A percentile compares a stretch with the other conserved stretches of the same genome.
These are phyloP conservation scores for Diplolepis rosae DNA, from an alignment of 2,888 invertebrate genomes.

Conservation along the genomic window DNA sequence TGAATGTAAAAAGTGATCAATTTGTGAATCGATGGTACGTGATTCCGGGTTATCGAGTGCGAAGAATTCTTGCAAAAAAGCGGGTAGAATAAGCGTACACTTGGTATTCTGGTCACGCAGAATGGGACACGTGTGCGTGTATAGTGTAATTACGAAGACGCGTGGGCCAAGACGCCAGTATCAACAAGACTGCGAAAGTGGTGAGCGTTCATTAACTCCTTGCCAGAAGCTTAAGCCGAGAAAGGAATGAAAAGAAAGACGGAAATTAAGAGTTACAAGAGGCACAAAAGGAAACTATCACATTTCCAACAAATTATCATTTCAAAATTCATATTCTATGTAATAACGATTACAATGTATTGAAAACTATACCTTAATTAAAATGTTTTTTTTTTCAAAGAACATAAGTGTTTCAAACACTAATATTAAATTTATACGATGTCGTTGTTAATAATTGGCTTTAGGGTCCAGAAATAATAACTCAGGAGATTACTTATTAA, in stretches of 20 bases:
- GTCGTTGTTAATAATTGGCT: no score
- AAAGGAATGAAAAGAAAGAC: conserved; percentile 30
- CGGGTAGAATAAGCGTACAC: conserved; percentile 34
- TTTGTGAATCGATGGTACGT: conserved; percentile 14
- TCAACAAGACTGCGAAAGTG: conserved; percentile 58
- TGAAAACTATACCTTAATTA: no score
- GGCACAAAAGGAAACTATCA: conserved; percentile 15
- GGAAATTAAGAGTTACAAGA: conserved; percentile 37
- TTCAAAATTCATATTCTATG: neutral
- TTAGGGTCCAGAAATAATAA: no score
- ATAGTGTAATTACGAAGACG: conserved; percentile 68
- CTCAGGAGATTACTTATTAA: no score
- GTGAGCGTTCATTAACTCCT: conserved; percentile 63
- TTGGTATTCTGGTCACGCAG: conserved; percentile 64
- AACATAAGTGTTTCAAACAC: no score
- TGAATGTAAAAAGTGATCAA: conserved; percentile 7
- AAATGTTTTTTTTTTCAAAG: no score
- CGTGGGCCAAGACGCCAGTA: conserved; percentile 68
- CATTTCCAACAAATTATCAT: neutral
- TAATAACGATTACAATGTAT: no score
- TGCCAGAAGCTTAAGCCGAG: conserved; percentile 42
- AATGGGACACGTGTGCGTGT: conserved; percentile 66
- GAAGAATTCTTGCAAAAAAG: neutral
- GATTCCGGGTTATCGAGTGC: conserved; percentile 1
- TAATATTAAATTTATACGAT: no score